Conservation (phyloP, 2,888 invertebrate species). For the Hypomecis atomaria region DNA sequence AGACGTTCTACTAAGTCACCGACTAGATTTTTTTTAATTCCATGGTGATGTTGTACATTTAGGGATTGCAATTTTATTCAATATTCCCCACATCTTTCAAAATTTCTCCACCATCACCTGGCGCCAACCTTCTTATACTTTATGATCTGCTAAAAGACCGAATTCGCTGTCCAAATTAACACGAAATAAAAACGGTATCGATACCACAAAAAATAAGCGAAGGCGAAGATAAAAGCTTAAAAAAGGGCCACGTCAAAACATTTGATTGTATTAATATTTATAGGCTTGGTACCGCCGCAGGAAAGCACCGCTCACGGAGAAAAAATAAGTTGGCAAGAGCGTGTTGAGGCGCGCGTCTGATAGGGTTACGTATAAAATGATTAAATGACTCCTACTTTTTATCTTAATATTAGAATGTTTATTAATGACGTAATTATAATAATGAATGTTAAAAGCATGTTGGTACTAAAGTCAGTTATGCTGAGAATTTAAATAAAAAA, state of each 20-base stretch:
- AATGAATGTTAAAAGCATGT: too few species aligned
- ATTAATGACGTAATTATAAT: too few species aligned
- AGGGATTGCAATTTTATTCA: constrained; percentile 42
- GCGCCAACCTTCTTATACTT: constrained; percentile 75
- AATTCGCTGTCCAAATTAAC: constrained; percentile 85
- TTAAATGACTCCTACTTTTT: too few species aligned
- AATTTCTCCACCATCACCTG: constrained; percentile 64
- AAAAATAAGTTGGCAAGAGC: constrained; percentile 53
- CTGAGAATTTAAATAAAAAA: too few species aligned
- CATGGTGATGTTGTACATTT: too few species aligned
- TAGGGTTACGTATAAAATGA: too few species aligned
- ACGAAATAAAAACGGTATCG: constrained; percentile 83
- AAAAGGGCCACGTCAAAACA: constrained; percentile 84
- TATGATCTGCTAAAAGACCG: constrained; percentile 85
- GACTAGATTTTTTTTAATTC: too few species aligned
- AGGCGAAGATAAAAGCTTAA: constrained; percentile 83
- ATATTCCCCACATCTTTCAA: constrained; percentile 43
- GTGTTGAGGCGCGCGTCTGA: too few species aligned
- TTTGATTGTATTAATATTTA: constrained; percentile 86
- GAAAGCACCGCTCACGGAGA: constrained; percentile 67
- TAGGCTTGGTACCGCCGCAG: constrained; percentile 79
- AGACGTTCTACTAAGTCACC: too few species aligned
- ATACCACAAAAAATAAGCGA: constrained; percentile 79
- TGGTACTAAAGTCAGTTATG: too few species aligned
- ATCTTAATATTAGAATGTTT: too few species aligned